Evolutionary conservation across 2,113 vertebrate species (phyloP).

Genomic region (Poicephalus gulielmi): DNA sequence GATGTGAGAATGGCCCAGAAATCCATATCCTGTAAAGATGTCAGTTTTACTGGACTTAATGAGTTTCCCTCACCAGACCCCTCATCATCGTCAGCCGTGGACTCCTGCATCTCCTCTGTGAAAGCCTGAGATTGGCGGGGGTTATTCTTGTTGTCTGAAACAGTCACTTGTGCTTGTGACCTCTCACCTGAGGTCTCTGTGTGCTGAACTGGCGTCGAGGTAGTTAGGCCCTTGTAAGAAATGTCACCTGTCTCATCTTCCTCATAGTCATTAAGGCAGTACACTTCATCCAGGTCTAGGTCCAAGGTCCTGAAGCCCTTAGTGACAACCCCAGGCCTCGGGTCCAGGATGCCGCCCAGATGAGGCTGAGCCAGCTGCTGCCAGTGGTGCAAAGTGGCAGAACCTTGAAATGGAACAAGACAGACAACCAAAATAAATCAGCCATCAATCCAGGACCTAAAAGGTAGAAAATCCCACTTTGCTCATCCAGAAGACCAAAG

Average conservation of each 20-base stretch:
- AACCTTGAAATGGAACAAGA: constrained; percentile 80
- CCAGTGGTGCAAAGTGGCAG: constrained; percentile 97
- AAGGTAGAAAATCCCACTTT: neutral
- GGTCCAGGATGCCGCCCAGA: constrained; percentile 92
- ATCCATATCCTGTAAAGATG: constrained; percentile 75
- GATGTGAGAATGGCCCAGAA: constrained; percentile 78
- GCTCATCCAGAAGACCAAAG: neutral
- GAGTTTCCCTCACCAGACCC: constrained; percentile 94
- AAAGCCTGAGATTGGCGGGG: constrained; percentile 80
- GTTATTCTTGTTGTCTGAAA: constrained; percentile 80
- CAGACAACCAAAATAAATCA: constrained; percentile 12
- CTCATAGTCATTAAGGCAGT: constrained; percentile 94
- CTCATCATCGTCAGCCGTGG: constrained; percentile 80
- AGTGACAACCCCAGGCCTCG: constrained; percentile 93
- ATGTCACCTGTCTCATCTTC: constrained; percentile 92
- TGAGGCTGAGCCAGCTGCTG: constrained; percentile 97
- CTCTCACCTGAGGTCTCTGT: constrained; percentile 84
- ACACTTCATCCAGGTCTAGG: constrained; percentile 89
- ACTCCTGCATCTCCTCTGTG: constrained; percentile 85
- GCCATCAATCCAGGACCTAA: neutral
- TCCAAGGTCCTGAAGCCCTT: constrained; percentile 94
- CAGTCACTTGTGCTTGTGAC: constrained; percentile 81
- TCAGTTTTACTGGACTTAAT: constrained; percentile 80
- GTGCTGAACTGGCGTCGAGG: constrained; percentile 80
- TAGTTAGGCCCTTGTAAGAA: constrained; percentile 83